Evolutionary conservation across 2,797 vertebrate genomes (phyloP).

Genomic region (Semotilus atromaculatus): DNA sequence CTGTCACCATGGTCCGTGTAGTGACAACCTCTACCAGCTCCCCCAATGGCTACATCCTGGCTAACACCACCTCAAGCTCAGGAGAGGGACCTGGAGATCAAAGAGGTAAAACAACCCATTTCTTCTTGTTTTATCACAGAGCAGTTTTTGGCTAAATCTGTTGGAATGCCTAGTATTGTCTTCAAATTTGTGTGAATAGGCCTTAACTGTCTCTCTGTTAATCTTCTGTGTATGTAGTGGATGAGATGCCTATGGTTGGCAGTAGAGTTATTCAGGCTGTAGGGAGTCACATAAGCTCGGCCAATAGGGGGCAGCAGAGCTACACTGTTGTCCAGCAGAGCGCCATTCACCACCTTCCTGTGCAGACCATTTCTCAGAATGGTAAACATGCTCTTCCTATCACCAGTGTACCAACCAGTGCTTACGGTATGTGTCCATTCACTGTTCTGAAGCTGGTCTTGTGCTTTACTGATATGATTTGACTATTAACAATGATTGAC

Average conservation of each 20-base stretch:
- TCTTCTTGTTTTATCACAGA: neutral
- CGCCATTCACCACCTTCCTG: slow-evolving; percentile 87
- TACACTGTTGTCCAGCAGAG: slow-evolving; percentile 86
- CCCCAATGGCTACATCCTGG: slow-evolving; percentile 89
- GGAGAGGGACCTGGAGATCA: slow-evolving; percentile 79
- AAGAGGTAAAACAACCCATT: slow-evolving; percentile 64
- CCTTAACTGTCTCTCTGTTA: neutral
- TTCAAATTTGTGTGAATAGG: neutral
- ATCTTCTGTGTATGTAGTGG: slow-evolving; percentile 61
- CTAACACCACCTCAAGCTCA: slow-evolving; percentile 75
- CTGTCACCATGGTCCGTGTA: slow-evolving; percentile 94
- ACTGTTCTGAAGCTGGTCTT: neutral
- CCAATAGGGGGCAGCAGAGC: slow-evolving; percentile 78
- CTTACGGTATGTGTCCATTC: slow-evolving; percentile 80
- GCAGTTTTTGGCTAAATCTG: neutral
- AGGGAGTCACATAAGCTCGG: slow-evolving; percentile 81
- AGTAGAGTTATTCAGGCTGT: slow-evolving; percentile 93
- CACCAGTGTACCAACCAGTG: slow-evolving; percentile 78
- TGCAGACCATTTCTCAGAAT: slow-evolving; percentile 90
- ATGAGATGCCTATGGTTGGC: slow-evolving; percentile 80
- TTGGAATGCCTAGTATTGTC: neutral
- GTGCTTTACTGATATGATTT: neutral
- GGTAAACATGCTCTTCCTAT: slow-evolving; percentile 88
- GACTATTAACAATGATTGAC: neutral
- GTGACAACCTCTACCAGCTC: slow-evolving; percentile 85